Evolutionary conservation across 1,140 invertebrate genomes (phyloP).

Genomic region (Camponotus vicinus): DNA sequence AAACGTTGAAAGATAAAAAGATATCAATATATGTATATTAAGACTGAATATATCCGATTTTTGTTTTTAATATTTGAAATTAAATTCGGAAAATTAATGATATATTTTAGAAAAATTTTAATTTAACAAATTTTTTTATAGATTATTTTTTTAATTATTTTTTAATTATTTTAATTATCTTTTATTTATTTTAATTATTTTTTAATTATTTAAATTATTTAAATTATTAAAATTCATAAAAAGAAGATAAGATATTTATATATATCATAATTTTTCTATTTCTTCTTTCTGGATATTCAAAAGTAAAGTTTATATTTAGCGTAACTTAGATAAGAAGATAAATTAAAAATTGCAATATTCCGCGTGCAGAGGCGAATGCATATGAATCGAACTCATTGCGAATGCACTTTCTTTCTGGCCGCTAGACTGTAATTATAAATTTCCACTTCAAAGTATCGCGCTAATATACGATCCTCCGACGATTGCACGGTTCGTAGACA

Average conservation of each 20-base stretch:
- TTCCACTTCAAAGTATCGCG: slow-evolving; percentile 53
- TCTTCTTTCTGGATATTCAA: neutral
- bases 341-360: slow-evolving; percentile 25
- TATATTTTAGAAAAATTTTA: neutral
- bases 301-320: neutral
- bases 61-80: neutral
- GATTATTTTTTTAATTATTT: neutral
- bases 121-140: neutral
- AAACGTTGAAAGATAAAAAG: neutral
- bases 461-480: slow-evolving; percentile 23
- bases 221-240: neutral
- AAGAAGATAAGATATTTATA: neutral
- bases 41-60: neutral
- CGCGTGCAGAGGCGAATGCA: slow-evolving; percentile 1
- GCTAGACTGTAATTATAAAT: slow-evolving; percentile 49
- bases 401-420: slow-evolving; percentile 41
- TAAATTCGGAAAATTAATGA: neutral
- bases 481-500: slow-evolving; percentile 33
- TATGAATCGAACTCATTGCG: slow-evolving; percentile 33
- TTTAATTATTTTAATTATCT: too few relatives aligned
- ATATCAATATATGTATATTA: neutral
- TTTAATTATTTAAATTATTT: too few relatives aligned
- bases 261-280: neutral
- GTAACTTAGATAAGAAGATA: neutral
- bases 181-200: neutral